Conservation (phyloP, 2,888 invertebrate species). For the Drosophila stalkeri region DNA sequence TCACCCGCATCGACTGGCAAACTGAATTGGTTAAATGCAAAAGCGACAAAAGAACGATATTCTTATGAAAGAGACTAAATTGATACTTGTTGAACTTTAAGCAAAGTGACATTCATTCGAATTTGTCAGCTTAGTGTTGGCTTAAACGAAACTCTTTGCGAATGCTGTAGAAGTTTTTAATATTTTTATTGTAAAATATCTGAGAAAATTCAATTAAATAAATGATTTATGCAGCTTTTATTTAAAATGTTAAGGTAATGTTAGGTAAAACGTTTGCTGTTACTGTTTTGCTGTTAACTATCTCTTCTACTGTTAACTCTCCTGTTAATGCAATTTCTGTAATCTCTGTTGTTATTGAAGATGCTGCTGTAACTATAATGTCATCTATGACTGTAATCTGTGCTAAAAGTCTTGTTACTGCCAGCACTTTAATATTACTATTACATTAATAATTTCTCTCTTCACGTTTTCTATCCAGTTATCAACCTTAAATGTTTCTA, state of each 20-base stretch:
- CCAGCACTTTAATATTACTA: neutral
- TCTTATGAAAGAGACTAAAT: slow-evolving; percentile 2
- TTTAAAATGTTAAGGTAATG: too few species aligned
- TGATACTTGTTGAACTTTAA: neutral
- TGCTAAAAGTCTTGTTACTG: neutral
- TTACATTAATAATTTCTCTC: neutral
- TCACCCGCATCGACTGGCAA: slow-evolving; percentile 20
- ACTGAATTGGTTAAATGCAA: slow-evolving; percentile 35
- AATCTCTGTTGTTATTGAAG: neutral
- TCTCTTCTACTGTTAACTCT: neutral
- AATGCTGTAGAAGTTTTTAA: neutral
- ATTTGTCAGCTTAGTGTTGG: neutral
- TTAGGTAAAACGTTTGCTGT: too few species aligned
- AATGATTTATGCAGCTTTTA: too few species aligned
- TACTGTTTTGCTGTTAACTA: neutral
- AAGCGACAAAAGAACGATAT: slow-evolving; percentile 9
- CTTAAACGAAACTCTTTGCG: too few species aligned
- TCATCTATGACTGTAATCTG: neutral
- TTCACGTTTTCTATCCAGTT: neutral
- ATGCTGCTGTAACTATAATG: too few species aligned
- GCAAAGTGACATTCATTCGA: neutral
- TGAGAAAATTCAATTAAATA: too few species aligned
- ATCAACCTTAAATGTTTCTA: neutral
- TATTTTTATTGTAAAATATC: neutral
- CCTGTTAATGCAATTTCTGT: neutral